Evolutionary conservation across 2,888 invertebrate genomes (phyloP).

Genomic region (Mimumesa dahlbomi): DNA sequence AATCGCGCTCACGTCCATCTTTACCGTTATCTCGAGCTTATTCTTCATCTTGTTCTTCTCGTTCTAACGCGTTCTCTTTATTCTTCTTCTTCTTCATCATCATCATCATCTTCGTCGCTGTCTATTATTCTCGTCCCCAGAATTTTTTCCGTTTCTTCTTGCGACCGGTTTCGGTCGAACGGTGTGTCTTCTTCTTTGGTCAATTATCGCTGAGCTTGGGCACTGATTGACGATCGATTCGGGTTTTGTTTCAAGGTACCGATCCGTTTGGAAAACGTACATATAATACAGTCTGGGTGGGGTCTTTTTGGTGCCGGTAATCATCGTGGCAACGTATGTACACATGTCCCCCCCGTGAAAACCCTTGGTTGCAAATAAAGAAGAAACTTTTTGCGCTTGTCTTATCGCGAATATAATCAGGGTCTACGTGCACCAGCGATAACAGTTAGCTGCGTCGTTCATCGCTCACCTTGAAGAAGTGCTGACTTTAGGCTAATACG

Average conservation of each 20-base stretch:
- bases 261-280: constrained; percentile 51
- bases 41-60: constrained; percentile 32
- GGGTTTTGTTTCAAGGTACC: constrained; percentile 31
- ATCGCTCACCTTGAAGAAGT: constrained; percentile 21
- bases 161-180: constrained; percentile 37
- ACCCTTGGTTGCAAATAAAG: constrained; percentile 4
- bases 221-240: constrained; percentile 53
- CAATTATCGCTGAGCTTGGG: constrained; percentile 57
- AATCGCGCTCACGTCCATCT: constrained; percentile 66
- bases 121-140: constrained; percentile 60
- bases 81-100: constrained; percentile 44
- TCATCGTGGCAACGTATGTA: constrained; percentile 25
- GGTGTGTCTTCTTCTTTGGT: constrained; percentile 52
- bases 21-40: constrained; percentile 68
- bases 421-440: constrained; percentile 21
- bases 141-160: constrained; percentile 46
- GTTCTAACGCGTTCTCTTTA: not conserved
- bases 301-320: constrained; percentile 20
- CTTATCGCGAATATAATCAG: constrained; percentile 45
- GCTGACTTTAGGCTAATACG: constrained; percentile 23
- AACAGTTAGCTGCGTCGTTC: constrained; percentile 4
- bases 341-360: not conserved
- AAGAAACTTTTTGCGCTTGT: constrained; percentile 9
- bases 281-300: too few relatives aligned
- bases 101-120: constrained; percentile 53